These are phyloP conservation scores for Caradrina kadenii DNA, from an alignment of 2,888 invertebrate species.

Conservation along the genomic window DNA sequence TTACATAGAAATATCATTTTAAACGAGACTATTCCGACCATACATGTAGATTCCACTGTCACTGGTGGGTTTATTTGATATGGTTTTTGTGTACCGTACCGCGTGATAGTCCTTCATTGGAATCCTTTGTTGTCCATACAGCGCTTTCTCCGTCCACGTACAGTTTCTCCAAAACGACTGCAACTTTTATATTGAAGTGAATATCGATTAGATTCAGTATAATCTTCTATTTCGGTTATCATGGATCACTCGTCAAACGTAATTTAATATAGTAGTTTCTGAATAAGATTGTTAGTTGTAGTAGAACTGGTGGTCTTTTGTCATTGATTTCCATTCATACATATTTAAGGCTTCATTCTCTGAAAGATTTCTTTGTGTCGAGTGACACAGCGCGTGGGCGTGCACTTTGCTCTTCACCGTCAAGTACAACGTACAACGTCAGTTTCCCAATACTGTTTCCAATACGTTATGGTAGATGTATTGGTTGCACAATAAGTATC, in stretches of 20 bases:
- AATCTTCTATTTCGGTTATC: neutral
- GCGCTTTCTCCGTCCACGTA: neutral
- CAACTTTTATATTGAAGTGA: neutral
- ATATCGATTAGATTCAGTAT: neutral
- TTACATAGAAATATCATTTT: conserved; percentile 42
- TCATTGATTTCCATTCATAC: neutral
- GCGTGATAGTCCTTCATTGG: neutral
- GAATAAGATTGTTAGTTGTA: neutral
- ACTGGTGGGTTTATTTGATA: conserved; percentile 8
- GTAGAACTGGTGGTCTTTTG: neutral
- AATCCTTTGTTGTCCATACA: neutral
- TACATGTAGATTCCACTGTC: conserved; percentile 14
- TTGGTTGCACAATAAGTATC: neutral
- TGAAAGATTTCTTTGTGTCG: conserved; percentile 8
- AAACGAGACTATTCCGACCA: conserved; percentile 12
- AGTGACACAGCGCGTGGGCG: neutral
- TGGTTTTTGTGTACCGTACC: conserved; percentile 1
- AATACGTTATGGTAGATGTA: neutral
- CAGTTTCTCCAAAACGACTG: neutral
- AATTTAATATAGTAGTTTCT: neutral
- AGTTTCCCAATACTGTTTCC: conserved; percentile 4
- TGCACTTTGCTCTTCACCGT: neutral
- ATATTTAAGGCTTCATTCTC: conserved; percentile 2
- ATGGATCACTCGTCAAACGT: too few species aligned
- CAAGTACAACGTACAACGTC: neutral